Evolutionary conservation across 2,797 vertebrate species (phyloP).

Genomic region (Heteromormyrus szaboi): DNA sequence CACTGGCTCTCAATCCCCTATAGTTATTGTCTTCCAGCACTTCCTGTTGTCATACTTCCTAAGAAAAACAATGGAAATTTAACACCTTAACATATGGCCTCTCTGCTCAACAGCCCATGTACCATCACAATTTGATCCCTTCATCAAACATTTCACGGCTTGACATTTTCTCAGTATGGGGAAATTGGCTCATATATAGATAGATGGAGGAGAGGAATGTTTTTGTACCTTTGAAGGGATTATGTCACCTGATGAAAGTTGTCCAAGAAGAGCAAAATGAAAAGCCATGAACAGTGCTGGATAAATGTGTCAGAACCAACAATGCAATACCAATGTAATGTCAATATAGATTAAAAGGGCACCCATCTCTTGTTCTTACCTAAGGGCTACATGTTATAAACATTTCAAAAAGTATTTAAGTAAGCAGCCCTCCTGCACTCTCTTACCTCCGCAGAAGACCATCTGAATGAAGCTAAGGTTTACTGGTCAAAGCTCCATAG

Average conservation of each 20-base stretch:
- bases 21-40: conserved; percentile 7
- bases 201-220: neutral
- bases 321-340: neutral
- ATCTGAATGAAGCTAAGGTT: neutral
- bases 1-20: neutral
- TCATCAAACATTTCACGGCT: neutral
- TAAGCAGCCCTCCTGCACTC: neutral
- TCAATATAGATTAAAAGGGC: neutral
- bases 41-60: conserved; percentile 6
- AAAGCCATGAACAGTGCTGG: neutral
- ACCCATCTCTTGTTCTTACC: neutral
- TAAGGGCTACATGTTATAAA: neutral
- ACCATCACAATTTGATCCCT: neutral
- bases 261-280: neutral
- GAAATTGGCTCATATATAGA: neutral
- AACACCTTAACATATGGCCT: neutral
- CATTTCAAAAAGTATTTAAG: neutral
- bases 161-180: neutral
- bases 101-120: neutral
- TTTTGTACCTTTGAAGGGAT: neutral
- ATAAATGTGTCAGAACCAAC: neutral
- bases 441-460: neutral
- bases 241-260: neutral
- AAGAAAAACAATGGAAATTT: neutral
- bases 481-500: too few species aligned